A percentile compares a stretch with the other conserved stretches of the same genome.
These are phyloP conservation scores for Dryas iulia DNA, from an alignment of 1,140 invertebrate genomes.

Conservation along the genomic window DNA sequence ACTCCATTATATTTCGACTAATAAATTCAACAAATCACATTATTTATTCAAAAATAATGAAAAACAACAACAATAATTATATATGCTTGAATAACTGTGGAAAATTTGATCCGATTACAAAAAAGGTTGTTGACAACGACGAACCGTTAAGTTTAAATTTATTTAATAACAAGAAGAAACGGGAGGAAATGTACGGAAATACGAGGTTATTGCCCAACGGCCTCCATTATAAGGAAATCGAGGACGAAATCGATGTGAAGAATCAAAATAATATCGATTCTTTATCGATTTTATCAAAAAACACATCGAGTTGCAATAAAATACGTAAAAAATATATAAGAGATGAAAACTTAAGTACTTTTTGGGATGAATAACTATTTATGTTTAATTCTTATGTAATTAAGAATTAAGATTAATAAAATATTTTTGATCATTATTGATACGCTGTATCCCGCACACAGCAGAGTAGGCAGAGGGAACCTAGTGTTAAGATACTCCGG, in stretches of 20 bases:
- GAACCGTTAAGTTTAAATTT: constrained; percentile 35
- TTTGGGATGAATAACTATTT: too few relatives aligned
- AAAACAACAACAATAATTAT: constrained; percentile 38
- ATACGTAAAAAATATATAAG: constrained; percentile 4
- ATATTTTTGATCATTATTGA: too few relatives aligned
- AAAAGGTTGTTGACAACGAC: constrained; percentile 13
- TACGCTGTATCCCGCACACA: too few relatives aligned
- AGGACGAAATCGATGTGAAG: not conserved
- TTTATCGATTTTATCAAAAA: not conserved
- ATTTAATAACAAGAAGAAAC: constrained; percentile 32
- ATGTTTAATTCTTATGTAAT: too few relatives aligned
- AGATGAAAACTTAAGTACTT: not conserved
- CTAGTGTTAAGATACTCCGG: too few relatives aligned
- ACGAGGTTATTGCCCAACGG: not conserved
- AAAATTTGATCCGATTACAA: constrained; percentile 23
- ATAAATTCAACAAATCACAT: constrained; percentile 51
- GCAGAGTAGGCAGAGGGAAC: too few relatives aligned
- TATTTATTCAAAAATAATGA: constrained; percentile 56
- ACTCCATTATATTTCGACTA: constrained; percentile 43
- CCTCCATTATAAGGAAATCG: constrained; percentile 7
- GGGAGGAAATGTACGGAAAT: constrained; percentile 9
- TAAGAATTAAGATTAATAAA: too few relatives aligned
- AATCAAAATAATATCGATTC: not conserved
- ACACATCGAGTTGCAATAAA: not conserved
- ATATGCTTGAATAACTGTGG: constrained; percentile 44